A percentile compares a stretch with the other conserved stretches of the same genome.
These are phyloP conservation scores for Cyanocitta stelleri DNA, from an alignment of 2,113 vertebrate species.

Conservation along the genomic window DNA sequence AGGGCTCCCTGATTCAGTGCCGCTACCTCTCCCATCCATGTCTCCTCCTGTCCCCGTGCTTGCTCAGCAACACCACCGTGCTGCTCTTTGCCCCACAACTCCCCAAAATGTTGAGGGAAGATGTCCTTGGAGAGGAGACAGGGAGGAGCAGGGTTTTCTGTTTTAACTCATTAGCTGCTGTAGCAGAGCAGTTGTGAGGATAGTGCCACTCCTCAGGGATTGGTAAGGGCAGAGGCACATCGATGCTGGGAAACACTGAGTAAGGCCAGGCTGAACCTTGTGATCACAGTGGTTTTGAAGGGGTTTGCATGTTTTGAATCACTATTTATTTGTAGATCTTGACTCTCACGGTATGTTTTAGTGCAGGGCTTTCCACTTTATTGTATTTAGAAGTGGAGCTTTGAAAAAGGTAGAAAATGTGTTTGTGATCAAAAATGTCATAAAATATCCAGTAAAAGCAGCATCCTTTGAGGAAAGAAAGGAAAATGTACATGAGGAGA, in stretches of 20 bases:
- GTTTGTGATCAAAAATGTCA: neutral
- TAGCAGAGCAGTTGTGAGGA: neutral
- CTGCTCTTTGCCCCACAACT: neutral
- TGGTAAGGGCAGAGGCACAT: neutral
- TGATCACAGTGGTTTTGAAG: neutral
- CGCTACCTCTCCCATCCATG: neutral
- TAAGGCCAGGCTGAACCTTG: neutral
- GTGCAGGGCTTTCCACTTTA: neutral
- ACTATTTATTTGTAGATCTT: neutral
- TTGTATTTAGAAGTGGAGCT: neutral
- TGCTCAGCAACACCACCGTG: neutral
- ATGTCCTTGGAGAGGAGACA: neutral
- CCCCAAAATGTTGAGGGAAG: neutral
- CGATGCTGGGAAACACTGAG: neutral
- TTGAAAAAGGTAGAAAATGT: neutral
- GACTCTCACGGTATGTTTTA: neutral
- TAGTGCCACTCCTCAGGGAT: neutral
- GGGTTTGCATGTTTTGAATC: neutral
- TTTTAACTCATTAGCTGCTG: neutral
- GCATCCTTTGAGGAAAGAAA: neutral
- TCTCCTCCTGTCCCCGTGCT: neutral
- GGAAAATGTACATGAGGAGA: neutral
- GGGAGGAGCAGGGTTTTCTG: neutral
- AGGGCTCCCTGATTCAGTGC: neutral
- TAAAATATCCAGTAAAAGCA: neutral